These are phyloP conservation scores for Pollenia labialis DNA, from an alignment of 2,888 invertebrate species.

Conservation along the genomic window DNA sequence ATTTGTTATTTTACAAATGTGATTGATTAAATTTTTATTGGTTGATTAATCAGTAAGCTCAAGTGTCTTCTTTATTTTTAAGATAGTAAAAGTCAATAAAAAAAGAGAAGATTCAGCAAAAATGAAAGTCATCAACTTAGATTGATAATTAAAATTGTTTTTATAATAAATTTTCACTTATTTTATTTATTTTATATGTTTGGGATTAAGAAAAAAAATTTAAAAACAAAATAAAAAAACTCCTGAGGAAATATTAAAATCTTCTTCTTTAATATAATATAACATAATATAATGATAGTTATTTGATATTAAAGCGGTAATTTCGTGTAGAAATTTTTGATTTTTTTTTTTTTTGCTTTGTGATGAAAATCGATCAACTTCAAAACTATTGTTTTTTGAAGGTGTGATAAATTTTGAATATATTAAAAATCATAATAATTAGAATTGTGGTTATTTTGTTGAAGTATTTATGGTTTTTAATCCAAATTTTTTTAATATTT, in stretches of 20 bases:
- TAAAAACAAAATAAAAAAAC: too few relatives aligned
- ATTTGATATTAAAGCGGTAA: background rate
- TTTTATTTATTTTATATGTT: background rate
- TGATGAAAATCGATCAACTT: too few relatives aligned
- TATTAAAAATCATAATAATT: too few relatives aligned
- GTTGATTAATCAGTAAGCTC: background rate
- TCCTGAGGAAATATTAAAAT: background rate
- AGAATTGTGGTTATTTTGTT: too few relatives aligned
- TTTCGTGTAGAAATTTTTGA: too few relatives aligned
- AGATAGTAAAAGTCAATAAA: background rate
- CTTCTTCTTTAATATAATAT: background rate
- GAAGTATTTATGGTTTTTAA: too few relatives aligned
- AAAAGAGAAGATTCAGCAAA: background rate
- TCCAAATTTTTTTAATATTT: too few relatives aligned
- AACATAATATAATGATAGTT: background rate
- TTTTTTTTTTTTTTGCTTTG: too few relatives aligned
- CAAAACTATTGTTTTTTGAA: too few relatives aligned
- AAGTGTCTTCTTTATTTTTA: too few relatives aligned
- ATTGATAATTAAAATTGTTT: background rate
- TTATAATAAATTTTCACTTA: background rate
- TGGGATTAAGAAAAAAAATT: background rate
- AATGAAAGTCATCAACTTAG: conserved; percentile 11
- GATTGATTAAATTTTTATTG: conserved; percentile 14
- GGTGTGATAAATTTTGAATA: too few relatives aligned
- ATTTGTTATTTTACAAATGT: background rate